Evolutionary conservation across 2,113 vertebrate genomes (phyloP).

Genomic region (Corythornis vintsioides): DNA sequence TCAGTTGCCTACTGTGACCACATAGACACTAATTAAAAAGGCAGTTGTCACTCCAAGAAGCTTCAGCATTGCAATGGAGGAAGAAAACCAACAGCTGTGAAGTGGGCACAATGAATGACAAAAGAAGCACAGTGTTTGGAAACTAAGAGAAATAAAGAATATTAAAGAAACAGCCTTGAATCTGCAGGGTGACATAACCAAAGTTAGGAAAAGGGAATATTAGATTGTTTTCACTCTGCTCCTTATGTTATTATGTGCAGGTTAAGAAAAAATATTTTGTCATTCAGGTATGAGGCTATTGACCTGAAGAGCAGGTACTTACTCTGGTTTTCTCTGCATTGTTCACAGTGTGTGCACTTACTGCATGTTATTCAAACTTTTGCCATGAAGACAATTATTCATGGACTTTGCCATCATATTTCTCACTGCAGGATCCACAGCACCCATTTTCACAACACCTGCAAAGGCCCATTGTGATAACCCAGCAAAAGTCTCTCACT

Average conservation of each 20-base stretch:
- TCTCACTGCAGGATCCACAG: neutral
- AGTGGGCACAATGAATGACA: neutral
- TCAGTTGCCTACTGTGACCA: neutral
- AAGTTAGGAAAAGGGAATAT: neutral
- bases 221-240: neutral
- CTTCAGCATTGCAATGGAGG: neutral
- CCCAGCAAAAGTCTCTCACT: neutral
- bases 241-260: neutral
- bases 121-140: neutral
- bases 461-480: neutral
- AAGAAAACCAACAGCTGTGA: neutral
- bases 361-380: neutral
- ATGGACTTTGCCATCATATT: neutral
- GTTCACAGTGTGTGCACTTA: neutral
- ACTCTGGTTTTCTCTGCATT: neutral
- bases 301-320: neutral
- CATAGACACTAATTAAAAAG: slow-evolving; percentile 4
- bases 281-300: neutral
- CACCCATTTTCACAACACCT: neutral
- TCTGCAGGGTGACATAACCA: neutral
- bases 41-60: neutral
- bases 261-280: neutral
- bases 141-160: neutral
- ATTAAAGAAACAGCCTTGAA: neutral
- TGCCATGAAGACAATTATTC: neutral